Base-by-base conservation (phyloP, 1,140 invertebrate species). In the Drosophila bifasciata region DNA sequence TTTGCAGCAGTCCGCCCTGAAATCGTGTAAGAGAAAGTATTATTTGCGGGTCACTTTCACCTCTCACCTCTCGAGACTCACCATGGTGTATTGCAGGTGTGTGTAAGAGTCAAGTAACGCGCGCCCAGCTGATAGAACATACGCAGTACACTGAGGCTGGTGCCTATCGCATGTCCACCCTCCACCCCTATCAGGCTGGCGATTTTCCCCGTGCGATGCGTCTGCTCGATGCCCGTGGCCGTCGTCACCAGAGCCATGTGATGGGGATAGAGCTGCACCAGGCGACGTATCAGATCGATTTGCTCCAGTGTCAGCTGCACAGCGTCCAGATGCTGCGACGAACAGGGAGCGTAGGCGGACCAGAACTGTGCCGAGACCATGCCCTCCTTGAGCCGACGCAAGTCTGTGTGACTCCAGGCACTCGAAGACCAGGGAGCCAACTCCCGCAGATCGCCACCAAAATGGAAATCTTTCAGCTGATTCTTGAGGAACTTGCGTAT, bases 61-160 rank as follows among this genome's bases (percentile, higher is more conserved):
- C 25, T 2, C 1, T 8, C 1, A 7, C n/a, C n/a, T n/a, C n/a
- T 25, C 2, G 8, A 9, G 2, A 2, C 79, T 92, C 92, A 96
- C 96, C 96, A 97, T 25, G 96, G 96, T 45, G 96, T 97, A 86
- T 97, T 96, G 93, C 97, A 97, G 67, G 95, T 96, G 92, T 97
- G 96, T 1, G 96, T 97, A 5, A 97, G 92, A 8, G 96, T 97
- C 92, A 97, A 94, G 89, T 96, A 97, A 46, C 96, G 93, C 6
- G 96, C 95, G 11, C 96, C 96, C 44, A 97, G 93, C 55, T 96
- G 94, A 91, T 97, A 97, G 90, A 96, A 96, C 90, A 96, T 96
- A 39, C 96, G 93, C 49, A 97, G 92, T 16, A 96, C 95, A 15
- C 95, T 96, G 45, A 97, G 92, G 72, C 96, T 97, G 91, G 95